These are phyloP conservation scores for Scaptomyza graminum DNA, from an alignment of 1,140 invertebrate genomes.

Conservation along the genomic window DNA sequence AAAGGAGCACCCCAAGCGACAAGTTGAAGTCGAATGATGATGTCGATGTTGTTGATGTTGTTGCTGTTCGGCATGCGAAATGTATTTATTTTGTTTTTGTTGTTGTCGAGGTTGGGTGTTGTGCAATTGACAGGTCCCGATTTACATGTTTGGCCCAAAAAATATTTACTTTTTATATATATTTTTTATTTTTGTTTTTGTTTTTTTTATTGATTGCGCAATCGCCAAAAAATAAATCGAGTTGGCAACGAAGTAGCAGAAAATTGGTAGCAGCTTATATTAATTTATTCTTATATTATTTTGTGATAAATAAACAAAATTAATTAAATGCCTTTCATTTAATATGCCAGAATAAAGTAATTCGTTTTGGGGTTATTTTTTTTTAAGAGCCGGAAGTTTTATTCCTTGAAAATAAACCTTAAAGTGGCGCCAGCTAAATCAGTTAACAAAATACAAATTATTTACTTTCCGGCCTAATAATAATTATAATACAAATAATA, in stretches of 20 bases:
- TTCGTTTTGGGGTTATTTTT: too few relatives aligned
- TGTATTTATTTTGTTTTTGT: constrained; percentile 22
- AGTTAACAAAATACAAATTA: too few relatives aligned
- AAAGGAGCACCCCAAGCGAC: constrained; percentile 12
- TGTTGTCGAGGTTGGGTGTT: constrained; percentile 9
- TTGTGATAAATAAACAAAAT: too few relatives aligned
- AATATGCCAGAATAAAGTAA: too few relatives aligned
- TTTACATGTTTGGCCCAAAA: constrained; percentile 49
- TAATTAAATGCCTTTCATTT: too few relatives aligned
- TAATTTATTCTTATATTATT: too few relatives aligned
- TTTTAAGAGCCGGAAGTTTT: too few relatives aligned
- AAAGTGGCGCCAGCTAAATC: constrained; percentile 5
- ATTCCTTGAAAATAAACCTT: too few relatives aligned
- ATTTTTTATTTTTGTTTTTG: constrained; percentile 14
- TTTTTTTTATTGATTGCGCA: constrained; percentile 23
- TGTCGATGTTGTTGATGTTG: constrained; percentile 13
- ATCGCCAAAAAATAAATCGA: not conserved
- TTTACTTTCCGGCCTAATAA: too few relatives aligned
- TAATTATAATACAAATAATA: too few relatives aligned
- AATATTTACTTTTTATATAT: constrained; percentile 3
- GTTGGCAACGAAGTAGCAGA: not conserved
- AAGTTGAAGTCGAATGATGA: not conserved
- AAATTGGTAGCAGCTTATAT: not conserved
- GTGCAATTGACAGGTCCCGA: constrained; percentile 51
- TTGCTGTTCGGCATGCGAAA: constrained; percentile 36